These are phyloP conservation scores for Stenolophus ochropezus DNA, from an alignment of 2,888 invertebrate species.

Conservation along the genomic window DNA sequence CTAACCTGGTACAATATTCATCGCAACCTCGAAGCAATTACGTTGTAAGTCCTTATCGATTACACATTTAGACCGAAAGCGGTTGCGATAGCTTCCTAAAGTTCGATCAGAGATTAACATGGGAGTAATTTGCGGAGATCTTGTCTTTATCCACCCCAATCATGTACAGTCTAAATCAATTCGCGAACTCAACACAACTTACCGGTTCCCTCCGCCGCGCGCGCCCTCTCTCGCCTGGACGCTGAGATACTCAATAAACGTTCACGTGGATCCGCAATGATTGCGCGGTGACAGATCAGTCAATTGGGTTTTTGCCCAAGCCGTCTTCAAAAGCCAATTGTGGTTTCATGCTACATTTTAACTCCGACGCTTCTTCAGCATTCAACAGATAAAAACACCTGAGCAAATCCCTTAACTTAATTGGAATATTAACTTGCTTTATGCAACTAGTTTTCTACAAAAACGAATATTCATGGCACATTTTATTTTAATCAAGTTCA, in stretches of 20 bases:
- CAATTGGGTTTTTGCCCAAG: background rate
- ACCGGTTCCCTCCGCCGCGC: background rate
- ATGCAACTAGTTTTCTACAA: too few species aligned
- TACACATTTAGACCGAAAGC: slow-evolving; percentile 55
- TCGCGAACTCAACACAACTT: slow-evolving; percentile 50
- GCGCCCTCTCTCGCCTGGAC: background rate
- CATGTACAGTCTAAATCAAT: slow-evolving; percentile 58
- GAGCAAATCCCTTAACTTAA: too few species aligned
- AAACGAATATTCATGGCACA: too few species aligned
- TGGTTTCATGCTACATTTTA: background rate
- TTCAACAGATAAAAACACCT: background rate
- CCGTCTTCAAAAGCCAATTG: background rate
- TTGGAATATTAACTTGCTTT: too few species aligned
- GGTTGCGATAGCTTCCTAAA: slow-evolving; percentile 54
- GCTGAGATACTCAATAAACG: slow-evolving; percentile 3
- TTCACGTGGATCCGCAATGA: slow-evolving; percentile 3
- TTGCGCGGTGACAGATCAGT: background rate
- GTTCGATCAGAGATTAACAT: slow-evolving; percentile 59
- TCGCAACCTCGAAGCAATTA: slow-evolving; percentile 43
- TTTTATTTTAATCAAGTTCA: too few species aligned
- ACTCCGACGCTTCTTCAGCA: too few species aligned
- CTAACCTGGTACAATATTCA: slow-evolving; percentile 33
- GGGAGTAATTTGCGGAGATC: slow-evolving; percentile 57
- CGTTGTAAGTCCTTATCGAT: slow-evolving; percentile 53
- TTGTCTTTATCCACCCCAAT: slow-evolving; percentile 60